These are phyloP conservation scores for Columba janthina DNA, from an alignment of 2,113 vertebrate genomes.

Conservation along the genomic window DNA sequence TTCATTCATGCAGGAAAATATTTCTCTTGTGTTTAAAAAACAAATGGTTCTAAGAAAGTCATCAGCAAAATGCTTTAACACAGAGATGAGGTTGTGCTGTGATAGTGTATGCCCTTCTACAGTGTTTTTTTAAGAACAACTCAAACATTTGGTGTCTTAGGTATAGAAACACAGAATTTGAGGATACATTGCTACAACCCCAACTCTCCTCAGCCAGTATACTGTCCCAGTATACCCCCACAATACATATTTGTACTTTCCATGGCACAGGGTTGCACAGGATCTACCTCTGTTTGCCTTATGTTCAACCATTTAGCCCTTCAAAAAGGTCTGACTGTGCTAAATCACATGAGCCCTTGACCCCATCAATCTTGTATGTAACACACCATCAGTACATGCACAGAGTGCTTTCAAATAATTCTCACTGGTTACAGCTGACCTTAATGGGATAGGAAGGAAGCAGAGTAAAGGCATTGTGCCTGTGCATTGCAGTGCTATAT, in stretches of 20 bases:
- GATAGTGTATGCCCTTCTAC: not conserved
- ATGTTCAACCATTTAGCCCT: not conserved
- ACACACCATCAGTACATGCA: not conserved
- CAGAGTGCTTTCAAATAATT: not conserved
- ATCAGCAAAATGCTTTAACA: not conserved
- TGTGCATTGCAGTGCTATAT: conserved; percentile 5
- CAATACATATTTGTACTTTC: not conserved
- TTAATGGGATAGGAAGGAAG: not conserved
- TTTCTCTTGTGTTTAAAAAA: not conserved
- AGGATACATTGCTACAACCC: not conserved
- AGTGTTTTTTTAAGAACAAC: not conserved
- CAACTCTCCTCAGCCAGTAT: not conserved
- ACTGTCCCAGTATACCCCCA: not conserved
- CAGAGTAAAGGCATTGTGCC: not conserved
- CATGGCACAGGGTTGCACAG: not conserved
- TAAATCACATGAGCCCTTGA: not conserved
- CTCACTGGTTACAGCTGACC: not conserved
- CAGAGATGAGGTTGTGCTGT: not conserved
- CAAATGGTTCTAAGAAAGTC: not conserved
- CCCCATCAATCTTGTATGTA: not conserved
- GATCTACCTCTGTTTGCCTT: not conserved
- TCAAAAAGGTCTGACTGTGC: not conserved
- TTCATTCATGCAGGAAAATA: not conserved
- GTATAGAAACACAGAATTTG: not conserved
- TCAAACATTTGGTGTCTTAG: not conserved